Base-by-base conservation (phyloP, 92 coral and sea anemone genomes). In the Parazoanthus darwini region DNA sequence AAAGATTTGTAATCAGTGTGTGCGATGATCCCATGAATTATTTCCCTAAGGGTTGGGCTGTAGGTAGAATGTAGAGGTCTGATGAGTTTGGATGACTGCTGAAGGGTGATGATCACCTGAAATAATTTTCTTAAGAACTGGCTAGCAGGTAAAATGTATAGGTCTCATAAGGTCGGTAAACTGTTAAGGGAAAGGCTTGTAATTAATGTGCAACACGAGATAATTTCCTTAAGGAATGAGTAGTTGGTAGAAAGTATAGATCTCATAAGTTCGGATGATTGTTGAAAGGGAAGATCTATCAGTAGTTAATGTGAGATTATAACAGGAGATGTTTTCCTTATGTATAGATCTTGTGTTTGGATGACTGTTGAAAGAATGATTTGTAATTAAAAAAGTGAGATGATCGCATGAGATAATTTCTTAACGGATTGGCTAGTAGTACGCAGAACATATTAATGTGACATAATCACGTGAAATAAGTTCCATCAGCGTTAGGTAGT, bases 51-150 rank as follows among this genome's bases (percentile, higher is more conserved):
- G 54, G 26, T 20, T 44, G 70, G 70, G 5, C 5, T 20, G 54
- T 20, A 76, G 14, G 48, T 39, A 76, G 80, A 76, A 76, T 42
- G 25, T 39, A 76, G 20, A 63, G 23, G 16, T 14, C 79, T 14
- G 48, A 22, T 74, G n/a, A 74, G 79, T 74, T 38, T 38, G 79
- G 79, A 43, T 74, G 46, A 74, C 44, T 74, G 46, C 15, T 37
- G 79, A 74, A 37, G 29, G 48, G 18, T 51, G 10, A 14, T 51
- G 15, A 8, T 51, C 10, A 51, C 15, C 58, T 58, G 22, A 58
- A 3, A 58, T 63, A 22, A 22, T 6, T 39, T 74, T 22, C 78
- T 54, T 74, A 36, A 35, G 44, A 46, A 46, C 10, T 22, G 59
- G 59, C 18, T 13, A 51, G 78, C 7, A 74, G 16, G 16, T 54